These are phyloP conservation scores for Pteruthius melanotis DNA, from an alignment of 2,113 vertebrate genomes.

Conservation along the genomic window DNA sequence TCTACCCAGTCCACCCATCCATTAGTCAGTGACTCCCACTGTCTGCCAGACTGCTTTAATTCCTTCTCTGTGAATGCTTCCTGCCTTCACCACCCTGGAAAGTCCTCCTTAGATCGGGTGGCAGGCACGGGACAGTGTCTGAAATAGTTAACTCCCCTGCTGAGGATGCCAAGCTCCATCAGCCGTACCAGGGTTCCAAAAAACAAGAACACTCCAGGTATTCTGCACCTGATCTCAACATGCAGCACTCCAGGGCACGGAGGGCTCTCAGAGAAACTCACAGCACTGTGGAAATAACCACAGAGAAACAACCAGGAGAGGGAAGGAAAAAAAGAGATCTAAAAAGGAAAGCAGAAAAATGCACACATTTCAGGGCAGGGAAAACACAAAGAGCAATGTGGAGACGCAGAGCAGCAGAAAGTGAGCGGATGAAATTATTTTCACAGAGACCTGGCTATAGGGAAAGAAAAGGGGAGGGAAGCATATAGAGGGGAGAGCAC, in stretches of 20 bases:
- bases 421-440: not conserved
- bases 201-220: not conserved
- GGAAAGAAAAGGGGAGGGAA: not conserved
- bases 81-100: not conserved
- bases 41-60: not conserved
- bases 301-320: not conserved
- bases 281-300: conserved; percentile 4
- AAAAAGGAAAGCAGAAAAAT: not conserved
- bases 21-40: not conserved
- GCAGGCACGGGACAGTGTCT: not conserved
- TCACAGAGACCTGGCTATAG: not conserved
- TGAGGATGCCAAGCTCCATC: not conserved
- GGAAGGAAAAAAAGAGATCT: not conserved
- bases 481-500: not conserved
- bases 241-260: not conserved
- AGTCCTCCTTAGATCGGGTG: not conserved
- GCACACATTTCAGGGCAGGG: not conserved
- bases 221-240: not conserved
- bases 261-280: not conserved
- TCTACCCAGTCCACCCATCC: not conserved
- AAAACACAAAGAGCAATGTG: not conserved
- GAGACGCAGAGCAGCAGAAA: not conserved
- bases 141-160: not conserved
- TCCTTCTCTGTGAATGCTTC: not conserved
- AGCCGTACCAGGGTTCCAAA: not conserved